phyloP scores from a whole-genome alignment of 2,797 vertebrate genomes.

The Takifugu rubripes region DNA sequence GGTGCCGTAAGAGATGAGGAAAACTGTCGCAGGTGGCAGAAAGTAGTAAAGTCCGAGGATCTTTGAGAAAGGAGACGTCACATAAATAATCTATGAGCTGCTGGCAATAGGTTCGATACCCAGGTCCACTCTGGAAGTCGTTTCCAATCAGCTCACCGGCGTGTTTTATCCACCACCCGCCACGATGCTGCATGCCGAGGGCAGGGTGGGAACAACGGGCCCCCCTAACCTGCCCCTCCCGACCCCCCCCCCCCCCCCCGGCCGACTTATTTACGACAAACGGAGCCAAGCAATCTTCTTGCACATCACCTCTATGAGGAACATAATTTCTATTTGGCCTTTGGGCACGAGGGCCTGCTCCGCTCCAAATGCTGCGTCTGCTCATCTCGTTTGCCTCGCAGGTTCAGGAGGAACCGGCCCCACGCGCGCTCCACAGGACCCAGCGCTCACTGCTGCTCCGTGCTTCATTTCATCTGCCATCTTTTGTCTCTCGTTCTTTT shows the following conservation, averaged over 20 bases:
- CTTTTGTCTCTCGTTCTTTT: constrained; percentile 12
- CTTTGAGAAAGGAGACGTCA: constrained; percentile 21
- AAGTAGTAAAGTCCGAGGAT: constrained; percentile 22
- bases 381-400: constrained; percentile 55
- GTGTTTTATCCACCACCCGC: constrained; percentile 57
- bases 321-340: constrained; percentile 69
- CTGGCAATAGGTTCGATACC: constrained; percentile 61
- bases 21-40: constrained; percentile 5
- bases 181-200: constrained; percentile 62
- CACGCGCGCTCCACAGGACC: constrained; percentile 26
- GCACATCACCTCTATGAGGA: constrained; percentile 50
- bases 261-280: constrained; percentile 35
- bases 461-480: constrained; percentile 21
- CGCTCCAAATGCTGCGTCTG: constrained; percentile 62
- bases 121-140: constrained; percentile 62
- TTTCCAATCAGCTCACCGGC: constrained; percentile 63
- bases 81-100: constrained; percentile 69
- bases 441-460: constrained; percentile 38
- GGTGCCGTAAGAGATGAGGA: neutral
- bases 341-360: constrained; percentile 53
- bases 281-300: constrained; percentile 43
- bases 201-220: constrained; percentile 43
- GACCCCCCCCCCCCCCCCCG: constrained; percentile 12
- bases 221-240: constrained; percentile 25
- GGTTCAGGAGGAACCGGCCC: constrained; percentile 48